A percentile compares a stretch with the other conserved stretches of the same genome.
phyloP scores from a whole-genome alignment of 2,797 vertebrate genomes.

The Propithecus deckenii region DNA sequence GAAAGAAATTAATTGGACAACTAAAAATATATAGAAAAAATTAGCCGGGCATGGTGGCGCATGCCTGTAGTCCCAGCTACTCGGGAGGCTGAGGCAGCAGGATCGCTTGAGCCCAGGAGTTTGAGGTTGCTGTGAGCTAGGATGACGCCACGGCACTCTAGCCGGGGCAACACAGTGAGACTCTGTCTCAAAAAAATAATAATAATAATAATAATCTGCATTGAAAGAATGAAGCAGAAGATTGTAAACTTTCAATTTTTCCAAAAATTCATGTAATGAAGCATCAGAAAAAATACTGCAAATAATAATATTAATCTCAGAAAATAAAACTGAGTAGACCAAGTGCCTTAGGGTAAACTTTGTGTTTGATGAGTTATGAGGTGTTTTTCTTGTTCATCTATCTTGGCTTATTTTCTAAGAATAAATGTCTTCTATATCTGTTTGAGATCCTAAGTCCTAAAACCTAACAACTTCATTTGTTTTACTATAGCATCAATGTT shows the following conservation, averaged over 20 bases:
- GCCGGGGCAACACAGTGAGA: too few species aligned
- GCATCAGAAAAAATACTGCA: background rate
- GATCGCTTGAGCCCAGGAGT: too few species aligned
- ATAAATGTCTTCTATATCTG: background rate
- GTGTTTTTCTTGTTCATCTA: background rate
- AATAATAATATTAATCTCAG: background rate
- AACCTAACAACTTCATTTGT: background rate
- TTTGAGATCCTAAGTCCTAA: background rate
- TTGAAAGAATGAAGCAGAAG: background rate
- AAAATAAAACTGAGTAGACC: background rate
- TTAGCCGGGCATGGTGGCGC: too few species aligned
- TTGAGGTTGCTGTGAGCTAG: too few species aligned
- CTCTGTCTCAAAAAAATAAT: too few species aligned
- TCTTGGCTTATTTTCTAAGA: background rate
- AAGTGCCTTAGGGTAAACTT: background rate
- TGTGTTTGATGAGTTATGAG: background rate
- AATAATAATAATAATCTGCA: background rate
- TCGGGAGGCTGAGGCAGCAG: too few species aligned
- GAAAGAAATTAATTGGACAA: too few species aligned
- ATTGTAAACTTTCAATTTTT: background rate
- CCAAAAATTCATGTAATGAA: background rate
- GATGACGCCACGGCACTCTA: too few species aligned
- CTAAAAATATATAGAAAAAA: too few species aligned
- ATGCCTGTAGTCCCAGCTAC: too few species aligned
- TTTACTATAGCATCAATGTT: background rate